Conservation (phyloP, 2,113 vertebrate genomes). For the Oryctolagus cuniculus region mOryCun1.1 NC_091447.1:16996001-16996500, state of each 20-base stretch:
- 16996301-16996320: conserved; percentile 68
- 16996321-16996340: conserved; percentile 72
- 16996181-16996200: conserved; percentile 85
- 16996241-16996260: conserved; percentile 82
- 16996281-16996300: conserved; percentile 77
- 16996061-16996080: conserved; percentile 86
- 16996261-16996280: conserved; percentile 86
- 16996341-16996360: conserved; percentile 73
- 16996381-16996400: conserved; percentile 40
- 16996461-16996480: conserved; percentile 70
- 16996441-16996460: conserved; percentile 67
- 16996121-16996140: conserved; percentile 75
- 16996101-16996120: conserved; percentile 71
- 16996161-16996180: conserved; percentile 73
- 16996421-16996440: conserved; percentile 34
- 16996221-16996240: conserved; percentile 76
- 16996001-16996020: conserved; percentile 82
- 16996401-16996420: conserved; percentile 38
- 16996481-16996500: conserved; percentile 20
- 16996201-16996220: conserved; percentile 73
- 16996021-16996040: conserved; percentile 70
- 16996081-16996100: conserved; percentile 77
- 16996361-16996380: conserved; percentile 75
- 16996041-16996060: conserved; percentile 66
- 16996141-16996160: conserved; percentile 84